These are phyloP conservation scores for Phylloscopus whistleri DNA, from an alignment of 2,113 vertebrate species.

Conservation along the genomic window DNA sequence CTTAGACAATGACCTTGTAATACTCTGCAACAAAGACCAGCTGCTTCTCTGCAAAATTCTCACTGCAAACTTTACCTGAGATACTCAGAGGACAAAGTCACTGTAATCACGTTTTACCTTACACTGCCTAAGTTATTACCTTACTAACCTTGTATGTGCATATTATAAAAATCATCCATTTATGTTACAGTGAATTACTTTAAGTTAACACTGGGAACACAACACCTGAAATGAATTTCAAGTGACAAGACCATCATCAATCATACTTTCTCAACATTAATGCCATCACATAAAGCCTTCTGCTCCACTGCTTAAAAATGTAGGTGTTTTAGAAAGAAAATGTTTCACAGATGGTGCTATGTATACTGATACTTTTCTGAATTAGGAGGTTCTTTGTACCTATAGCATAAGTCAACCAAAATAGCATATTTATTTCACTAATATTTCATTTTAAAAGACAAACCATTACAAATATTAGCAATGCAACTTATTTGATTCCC, in stretches of 20 bases:
- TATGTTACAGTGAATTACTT: slow-evolving; percentile 71
- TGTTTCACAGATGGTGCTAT: not conserved
- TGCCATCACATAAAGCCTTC: slow-evolving; percentile 58
- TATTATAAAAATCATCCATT: slow-evolving; percentile 76
- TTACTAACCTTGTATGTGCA: slow-evolving; percentile 61
- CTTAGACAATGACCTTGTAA: not conserved
- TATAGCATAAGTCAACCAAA: not conserved
- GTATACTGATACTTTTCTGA: not conserved
- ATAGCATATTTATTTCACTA: not conserved
- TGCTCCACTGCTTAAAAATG: slow-evolving; percentile 62
- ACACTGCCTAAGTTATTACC: slow-evolving; percentile 58
- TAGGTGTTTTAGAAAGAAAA: slow-evolving; percentile 47
- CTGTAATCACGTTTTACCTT: slow-evolving; percentile 49
- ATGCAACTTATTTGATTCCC: not conserved
- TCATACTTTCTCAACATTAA: slow-evolving; percentile 69
- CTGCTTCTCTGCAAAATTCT: slow-evolving; percentile 15
- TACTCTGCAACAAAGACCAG: not conserved
- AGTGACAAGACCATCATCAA: slow-evolving; percentile 73
- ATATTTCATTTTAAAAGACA: not conserved
- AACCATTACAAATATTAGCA: not conserved
- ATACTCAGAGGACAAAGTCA: slow-evolving; percentile 50
- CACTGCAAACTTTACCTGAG: slow-evolving; percentile 28
- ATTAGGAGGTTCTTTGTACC: not conserved
- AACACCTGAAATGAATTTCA: slow-evolving; percentile 72
- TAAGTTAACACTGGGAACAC: slow-evolving; percentile 60